Conservation (phyloP, 1,140 invertebrate species). For the Macrostomum lignano region DNA sequence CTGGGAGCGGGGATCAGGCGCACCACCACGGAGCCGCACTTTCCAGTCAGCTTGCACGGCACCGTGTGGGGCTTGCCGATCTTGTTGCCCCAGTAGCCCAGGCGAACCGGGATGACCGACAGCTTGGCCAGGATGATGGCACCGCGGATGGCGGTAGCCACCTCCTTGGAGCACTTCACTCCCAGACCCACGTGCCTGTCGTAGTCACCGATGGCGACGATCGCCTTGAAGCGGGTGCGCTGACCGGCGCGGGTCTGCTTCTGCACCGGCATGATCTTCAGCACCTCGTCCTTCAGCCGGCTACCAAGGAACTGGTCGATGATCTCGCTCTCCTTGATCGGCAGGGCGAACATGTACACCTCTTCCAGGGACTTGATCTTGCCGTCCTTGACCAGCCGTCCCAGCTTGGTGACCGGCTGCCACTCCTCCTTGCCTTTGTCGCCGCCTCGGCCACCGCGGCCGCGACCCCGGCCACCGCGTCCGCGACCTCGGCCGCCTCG, state of each 20-base stretch:
- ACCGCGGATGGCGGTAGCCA: conserved; percentile 92
- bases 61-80: conserved; percentile 97
- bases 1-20: conserved; percentile 87
- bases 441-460: conserved; percentile 1
- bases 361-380: conserved; percentile 88
- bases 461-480: conserved; percentile 1
- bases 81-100: conserved; percentile 99
- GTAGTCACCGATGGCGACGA: conserved; percentile 76
- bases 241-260: conserved; percentile 98
- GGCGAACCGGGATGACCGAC: conserved; percentile 80
- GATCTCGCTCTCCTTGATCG: conserved; percentile 97
- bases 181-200: conserved; percentile 96
- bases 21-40: conserved; percentile 84
- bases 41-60: conserved; percentile 95
- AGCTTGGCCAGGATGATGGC: conserved; percentile 94
- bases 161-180: conserved; percentile 98
- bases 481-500: conserved; percentile 1
- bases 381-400: conserved; percentile 73
- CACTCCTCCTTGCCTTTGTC: conserved; percentile 47
- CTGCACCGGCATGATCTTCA: conserved; percentile 99
- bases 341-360: conserved; percentile 88
- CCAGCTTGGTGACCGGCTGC: conserved; percentile 89
- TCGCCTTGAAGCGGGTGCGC: conserved; percentile 79
- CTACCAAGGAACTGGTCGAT: conserved; percentile 82
- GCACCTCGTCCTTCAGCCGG: conserved; percentile 66